Evolutionary conservation across 2,113 vertebrate genomes (phyloP).

Genomic region (Salvelinus fontinalis): DNA sequence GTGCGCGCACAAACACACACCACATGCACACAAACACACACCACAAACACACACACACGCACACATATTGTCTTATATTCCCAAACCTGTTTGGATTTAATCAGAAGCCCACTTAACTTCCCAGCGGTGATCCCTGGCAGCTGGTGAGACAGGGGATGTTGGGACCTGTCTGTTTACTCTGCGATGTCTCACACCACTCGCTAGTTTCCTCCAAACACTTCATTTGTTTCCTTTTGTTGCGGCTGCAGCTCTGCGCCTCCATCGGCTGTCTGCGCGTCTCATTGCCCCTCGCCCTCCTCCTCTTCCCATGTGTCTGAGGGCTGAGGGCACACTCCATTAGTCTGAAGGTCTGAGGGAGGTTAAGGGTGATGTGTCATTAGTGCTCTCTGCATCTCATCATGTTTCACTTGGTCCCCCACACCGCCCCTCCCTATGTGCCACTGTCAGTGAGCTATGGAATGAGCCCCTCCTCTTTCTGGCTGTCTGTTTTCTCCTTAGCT

Average conservation of each 20-base stretch:
- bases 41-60: not conserved
- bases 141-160: conserved; percentile 49
- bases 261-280: conserved; percentile 20
- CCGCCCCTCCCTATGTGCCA: not conserved
- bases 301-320: conserved; percentile 19
- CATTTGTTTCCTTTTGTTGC: conserved; percentile 50
- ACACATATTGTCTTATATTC: not conserved
- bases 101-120: conserved; percentile 23
- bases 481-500: too few species aligned
- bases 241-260: conserved; percentile 34
- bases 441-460: not conserved
- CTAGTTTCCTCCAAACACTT: conserved; percentile 47
- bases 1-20: not conserved
- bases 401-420: conserved; percentile 27
- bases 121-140: conserved; percentile 40
- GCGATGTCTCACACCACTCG: conserved; percentile 29
- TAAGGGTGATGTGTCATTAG: conserved; percentile 58
- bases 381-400: conserved; percentile 29
- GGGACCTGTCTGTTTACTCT: conserved; percentile 48
- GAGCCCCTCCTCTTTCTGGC: too few species aligned
- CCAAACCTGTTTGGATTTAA: conserved; percentile 6
- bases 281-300: conserved; percentile 17
- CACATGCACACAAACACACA: not conserved
- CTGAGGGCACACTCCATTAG: conserved; percentile 55
- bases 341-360: conserved; percentile 41